Base-by-base conservation (phyloP, 2,797 vertebrate genomes). In the Danio albolineatus region DNA sequence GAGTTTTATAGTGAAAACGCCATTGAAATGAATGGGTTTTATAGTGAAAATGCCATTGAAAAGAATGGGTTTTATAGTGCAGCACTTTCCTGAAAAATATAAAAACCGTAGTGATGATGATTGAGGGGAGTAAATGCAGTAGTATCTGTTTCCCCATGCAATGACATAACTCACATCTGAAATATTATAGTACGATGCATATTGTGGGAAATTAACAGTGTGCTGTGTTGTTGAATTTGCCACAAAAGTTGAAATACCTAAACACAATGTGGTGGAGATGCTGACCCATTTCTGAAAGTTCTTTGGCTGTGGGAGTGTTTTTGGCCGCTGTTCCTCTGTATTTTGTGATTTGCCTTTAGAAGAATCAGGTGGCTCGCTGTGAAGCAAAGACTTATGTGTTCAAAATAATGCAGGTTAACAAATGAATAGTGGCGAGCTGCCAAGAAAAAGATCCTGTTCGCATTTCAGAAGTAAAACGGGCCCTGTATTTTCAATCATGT, bases 401-500 rank as follows among this genome's bases (percentile, higher is more conserved):
- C n/a, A 38, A 14, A 64, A 59, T 28, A 72, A 71, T 44, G 44
- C 38, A 53, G 62, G 70, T 78, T 82, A 66, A 73, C 73, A 73
- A 62, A 41, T 78, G 65, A 80, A 82, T 67, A 44, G 75, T 72
- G 78, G 71, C 59, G 13, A 39, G 12, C 56, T 19, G 59, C 81
- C 85, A 86, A 81, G 76, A 62, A 79, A 65, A 76, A 71, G 71
- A 78, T 70, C 56, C 73, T 71, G 72, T 69, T 82, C 62, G 8
- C 48, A 48, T 60, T 67, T 61, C 17, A 56, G 43, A 64, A 73
- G 16, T 56, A 61, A 59, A 73, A 53, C 36, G 10, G 62, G n/a
- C 36, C 36, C 17, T 54, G 69, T 3, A 56, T 53, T 81, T 79
- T 76, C 36, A 71, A 44, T 51, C 9, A 43, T 10, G 46, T 61